Base-by-base conservation (phyloP, 2,888 invertebrate species). In the Aphidoletes aphidimyza region DNA sequence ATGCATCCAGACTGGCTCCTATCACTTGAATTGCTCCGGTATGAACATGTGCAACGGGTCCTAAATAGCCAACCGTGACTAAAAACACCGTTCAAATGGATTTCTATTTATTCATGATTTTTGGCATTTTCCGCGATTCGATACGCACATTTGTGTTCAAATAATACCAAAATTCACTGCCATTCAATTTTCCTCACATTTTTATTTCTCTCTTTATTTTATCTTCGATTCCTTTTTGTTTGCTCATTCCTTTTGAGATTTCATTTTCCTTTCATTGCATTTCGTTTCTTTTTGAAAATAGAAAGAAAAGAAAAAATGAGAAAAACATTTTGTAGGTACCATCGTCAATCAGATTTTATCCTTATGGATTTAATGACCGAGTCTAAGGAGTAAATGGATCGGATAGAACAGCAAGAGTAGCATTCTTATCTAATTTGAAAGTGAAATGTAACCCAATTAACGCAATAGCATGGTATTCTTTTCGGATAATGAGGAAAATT, bases 71-170 rank as follows among this genome's bases (percentile, higher is more conserved):
- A 30, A 69, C 26, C 78, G 69, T 84, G 39, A 49, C 84, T 84
- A 84, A 84, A 84, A 39, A 59, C 81, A 85, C 84, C 85, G 85
- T 85, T 54, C 83, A 85, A 85, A 85, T 85, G 83, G 37, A 37
- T 47, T 45, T 83, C 85, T 84, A 81, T 85, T 85, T 42, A 85
- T 37, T 81, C 84, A 84, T 84, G 84, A 85, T 85, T 85, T 85
- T 85, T 81, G 39, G 69, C 78, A 85, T 84, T 85, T 85, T 84
- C 59, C 85, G 84, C 84, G 83, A 85, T 85, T 85, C 42, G 85
- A 22, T 84, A 81, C 84, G 85, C 83, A 81, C 81, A 81, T 81
- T 81, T 81, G 81, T 81, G 81, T 22, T 37, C 36, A 37, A 78
- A 34, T 54, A 54, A 54, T 54, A 30, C 54, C n/a, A n/a, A 42